Base-by-base conservation (phyloP, 2,113 vertebrate species). In the Gadus macrocephalus region DNA sequence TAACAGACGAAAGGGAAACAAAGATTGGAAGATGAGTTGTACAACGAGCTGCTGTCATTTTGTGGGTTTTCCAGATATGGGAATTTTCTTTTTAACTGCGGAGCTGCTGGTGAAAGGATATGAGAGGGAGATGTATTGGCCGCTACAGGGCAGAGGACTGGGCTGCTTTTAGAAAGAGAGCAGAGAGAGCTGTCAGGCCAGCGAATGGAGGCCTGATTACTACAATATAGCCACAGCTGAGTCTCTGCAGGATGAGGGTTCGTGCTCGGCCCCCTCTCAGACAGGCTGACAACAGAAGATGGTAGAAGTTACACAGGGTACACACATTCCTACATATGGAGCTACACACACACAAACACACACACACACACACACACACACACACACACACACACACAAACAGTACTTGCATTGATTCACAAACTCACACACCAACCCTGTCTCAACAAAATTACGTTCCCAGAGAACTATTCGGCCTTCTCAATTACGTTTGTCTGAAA, bases 81-180 rank as follows among this genome's bases (percentile, higher is more conserved):
- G 31, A 3, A 3, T 35, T 35, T 35, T 35, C 31, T 35, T 35
- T 4, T 35, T 35, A 35, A 5, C 31, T 35, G 4, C 31, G 4
- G 31, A 35, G 31, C 31, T 35, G 31, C 31, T 35, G 31, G 31
- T 35, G 31, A 35, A 35, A 35, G 4, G 31, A 35, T 35, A 74
- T 78, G 73, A 75, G 73, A 83, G 74, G 85, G 85, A 83, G n/a
- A 90, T 87, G 85, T 88, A 91, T 86, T 85, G 86, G 80, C 81
- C 87, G 35, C 71, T 79, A 35, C 31, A 35, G 31, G 31, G 6
- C 31, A 4, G 17, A 70, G 78, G 78, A 83, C 81, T 72, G 80
- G 71, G 70, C 76, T 22, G 82, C 73, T 77, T 83, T 82, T 76
- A 89, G 87, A 86, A 77, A 71, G 79, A 75, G 78, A 81, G 83